A percentile compares a stretch with the other conserved stretches of the same genome.
phyloP scores from a whole-genome alignment of 2,888 invertebrate genomes.

The Nowickia ferox region DNA sequence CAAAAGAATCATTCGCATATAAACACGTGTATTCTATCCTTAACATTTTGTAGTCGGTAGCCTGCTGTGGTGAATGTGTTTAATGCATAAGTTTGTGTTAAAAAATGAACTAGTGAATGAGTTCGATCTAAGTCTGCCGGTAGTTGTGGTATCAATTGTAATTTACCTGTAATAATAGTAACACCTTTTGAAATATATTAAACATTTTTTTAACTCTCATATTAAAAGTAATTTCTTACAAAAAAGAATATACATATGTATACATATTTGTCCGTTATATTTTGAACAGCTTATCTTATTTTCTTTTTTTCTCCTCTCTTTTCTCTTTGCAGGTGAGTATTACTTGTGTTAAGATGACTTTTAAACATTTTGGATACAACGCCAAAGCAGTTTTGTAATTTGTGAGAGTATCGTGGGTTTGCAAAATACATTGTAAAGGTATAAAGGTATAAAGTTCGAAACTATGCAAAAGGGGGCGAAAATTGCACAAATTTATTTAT shows the following conservation, averaged over 20 bases:
- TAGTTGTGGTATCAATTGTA: too few species aligned
- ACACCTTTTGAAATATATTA: too few species aligned
- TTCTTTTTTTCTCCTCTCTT: not conserved
- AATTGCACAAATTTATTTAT: not conserved
- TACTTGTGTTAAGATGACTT: not conserved
- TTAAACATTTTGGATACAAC: slow-evolving; percentile 27
- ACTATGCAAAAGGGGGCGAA: not conserved
- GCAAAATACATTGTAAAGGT: not conserved
- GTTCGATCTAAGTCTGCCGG: too few species aligned
- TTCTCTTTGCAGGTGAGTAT: slow-evolving; percentile 68
- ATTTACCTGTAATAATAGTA: too few species aligned
- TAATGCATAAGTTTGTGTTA: too few species aligned
- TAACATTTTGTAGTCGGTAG: too few species aligned
- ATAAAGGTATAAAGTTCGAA: not conserved
- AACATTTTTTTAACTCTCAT: not conserved
- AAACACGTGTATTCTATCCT: too few species aligned
- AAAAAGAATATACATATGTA: too few species aligned
- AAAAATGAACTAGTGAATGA: too few species aligned
- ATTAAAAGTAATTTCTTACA: slow-evolving; percentile 1
- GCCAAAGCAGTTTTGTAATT: slow-evolving; percentile 35
- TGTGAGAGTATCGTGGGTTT: slow-evolving; percentile 33
- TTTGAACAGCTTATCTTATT: not conserved
- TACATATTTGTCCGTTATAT: not conserved
- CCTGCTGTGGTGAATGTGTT: too few species aligned
- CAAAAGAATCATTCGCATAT: too few species aligned